Base-by-base conservation (phyloP, 2,888 invertebrate genomes). In the Drosophila mettleri region DNA sequence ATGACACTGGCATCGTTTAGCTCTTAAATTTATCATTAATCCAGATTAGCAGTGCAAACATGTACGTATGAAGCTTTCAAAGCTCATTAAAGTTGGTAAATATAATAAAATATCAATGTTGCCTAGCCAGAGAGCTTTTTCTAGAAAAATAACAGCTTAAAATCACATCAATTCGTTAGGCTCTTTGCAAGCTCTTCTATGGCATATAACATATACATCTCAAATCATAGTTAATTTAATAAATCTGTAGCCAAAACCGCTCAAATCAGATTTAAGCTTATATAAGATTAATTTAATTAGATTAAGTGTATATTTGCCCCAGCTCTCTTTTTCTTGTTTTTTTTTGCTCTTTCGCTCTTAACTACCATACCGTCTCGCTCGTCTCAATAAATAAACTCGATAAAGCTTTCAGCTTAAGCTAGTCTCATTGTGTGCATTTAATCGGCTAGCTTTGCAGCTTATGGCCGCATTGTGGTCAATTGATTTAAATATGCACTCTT, bases 401-500 rank as follows among this genome's bases (percentile, higher is more conserved):
- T 27, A 27, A 14, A 43, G 60, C 55, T n/a, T 46, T 48, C 36
- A 24, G 9, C 33, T 34, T 27, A 22, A 31, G 43, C 29, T 54
- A 29, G 38, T 69, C 18, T 39, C 43, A 57, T 29, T 75, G 38
- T 53, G 49, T 49, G 33, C 18, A 54, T 33, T 68, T 61, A 73
- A 78, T 73, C 74, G 29, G 18, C 36, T 33, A 43, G 45, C 48
- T 62, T 64, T 54, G 38, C 53, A 55, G 74, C 53, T 43, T 54
- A 34, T 41, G 43, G 57, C 55, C 46, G 48, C 27, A 33, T 46
- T 52, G 60, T 36, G 69, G 73, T 51, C 84, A 71, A 86, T 71
- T 84, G 81, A 87, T 81, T 85, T 81, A 70, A 87, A 85, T 81
- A 73, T 68, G 65, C 75, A 55, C 65, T 65, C 29, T 58, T 61